Percentiles rank a stretch among this genome's conserved stretches.
Conservation (phyloP, 2,797 vertebrate species). For the Lepus oiostolus region DNA sequence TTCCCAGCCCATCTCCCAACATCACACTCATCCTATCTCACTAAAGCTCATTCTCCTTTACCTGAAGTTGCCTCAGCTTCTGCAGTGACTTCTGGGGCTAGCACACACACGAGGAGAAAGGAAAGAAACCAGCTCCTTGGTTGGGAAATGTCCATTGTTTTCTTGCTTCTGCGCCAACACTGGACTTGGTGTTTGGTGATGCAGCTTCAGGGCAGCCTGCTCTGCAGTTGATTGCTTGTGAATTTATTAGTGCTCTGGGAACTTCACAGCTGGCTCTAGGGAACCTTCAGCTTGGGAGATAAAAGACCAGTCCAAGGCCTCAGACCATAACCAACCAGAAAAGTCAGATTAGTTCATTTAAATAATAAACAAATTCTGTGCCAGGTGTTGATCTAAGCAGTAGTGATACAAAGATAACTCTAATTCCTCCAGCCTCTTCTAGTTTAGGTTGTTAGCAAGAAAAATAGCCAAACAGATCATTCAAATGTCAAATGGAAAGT, state of each 20-base stretch:
- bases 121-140: neutral
- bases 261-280: conserved; percentile 84
- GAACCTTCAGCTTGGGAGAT: conserved; percentile 79
- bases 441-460: neutral
- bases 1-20: neutral
- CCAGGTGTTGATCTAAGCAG: neutral
- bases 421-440: neutral
- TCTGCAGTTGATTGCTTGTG: neutral
- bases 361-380: neutral
- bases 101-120: conserved; percentile 50
- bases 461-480: neutral
- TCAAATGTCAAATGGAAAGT: conserved; percentile 2
- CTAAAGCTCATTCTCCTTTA: conserved; percentile 77
- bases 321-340: conserved; percentile 27
- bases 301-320: conserved; percentile 56
- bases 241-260: conserved; percentile 80
- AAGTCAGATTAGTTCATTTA: conserved; percentile 21
- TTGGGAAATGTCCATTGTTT: neutral
- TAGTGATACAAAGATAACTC: neutral
- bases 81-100: conserved; percentile 53
- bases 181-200: neutral
- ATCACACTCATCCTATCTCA: neutral
- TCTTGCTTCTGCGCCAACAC: neutral
- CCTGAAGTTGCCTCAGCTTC: conserved; percentile 73
- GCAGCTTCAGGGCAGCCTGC: neutral